Base-by-base conservation (phyloP, 2,797 vertebrate genomes). In the Liparis tanakae region DNA sequence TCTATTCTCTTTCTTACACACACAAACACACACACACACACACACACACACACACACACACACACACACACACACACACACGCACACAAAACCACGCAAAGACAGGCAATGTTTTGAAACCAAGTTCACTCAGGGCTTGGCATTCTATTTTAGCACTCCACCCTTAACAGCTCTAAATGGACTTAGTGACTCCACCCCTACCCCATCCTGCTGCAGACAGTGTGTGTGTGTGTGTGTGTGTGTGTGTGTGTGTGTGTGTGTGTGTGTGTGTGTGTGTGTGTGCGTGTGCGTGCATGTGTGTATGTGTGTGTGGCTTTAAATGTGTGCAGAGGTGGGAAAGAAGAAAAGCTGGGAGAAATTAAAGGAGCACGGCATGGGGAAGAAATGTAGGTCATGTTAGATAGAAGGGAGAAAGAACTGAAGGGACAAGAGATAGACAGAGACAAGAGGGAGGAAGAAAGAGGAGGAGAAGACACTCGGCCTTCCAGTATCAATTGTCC, bases 81-180 rank as follows among this genome's bases (percentile, higher is more conserved):
- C n/a, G n/a, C n/a, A n/a, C n/a, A 51, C 50, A 22, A 20, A 17
- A 55, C 14, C 54, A 33, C 25, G 43, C 15, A 57, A 39, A 64
- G 46, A 67, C 66, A 61, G 18, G 56, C 67, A 36, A 72, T 75
- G 78, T 85, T 83, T 80, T 82, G 65, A 78, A 86, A 76, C 59
- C 63, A 70, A 72, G 88, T 84, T 90, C 86, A 87, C 74, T 79
- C 79, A 67, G 78, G 85, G 81, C 86, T 86, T 80, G 79, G 76
- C 78, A 46, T 87, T 81, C 85, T 86, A 76, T 91, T 88, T 91
- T 87, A 79, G 50, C 84, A 81, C 81, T 87, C 86, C 87, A 88
- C 82, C 87, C 82, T 82, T 74, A 80, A 81, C 80, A 79, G 62
- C 68, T 83, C 78, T 48, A 76, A 85, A 81, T 86, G 83, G 77